Conservation (phyloP, 1,140 invertebrate genomes). For the Lepeophtheirus salmonis region DNA sequence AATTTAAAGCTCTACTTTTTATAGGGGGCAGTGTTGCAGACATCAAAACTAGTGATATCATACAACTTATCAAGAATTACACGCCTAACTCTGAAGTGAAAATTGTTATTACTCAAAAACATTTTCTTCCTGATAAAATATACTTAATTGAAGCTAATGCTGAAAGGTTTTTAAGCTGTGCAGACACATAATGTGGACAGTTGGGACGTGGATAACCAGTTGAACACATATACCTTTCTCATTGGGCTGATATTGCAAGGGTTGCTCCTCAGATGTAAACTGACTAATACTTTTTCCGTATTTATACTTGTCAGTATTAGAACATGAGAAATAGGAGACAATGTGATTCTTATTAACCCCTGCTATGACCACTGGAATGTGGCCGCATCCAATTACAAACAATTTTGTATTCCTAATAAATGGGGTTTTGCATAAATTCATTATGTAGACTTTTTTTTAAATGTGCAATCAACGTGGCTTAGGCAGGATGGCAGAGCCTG, state of each 20-base stretch:
- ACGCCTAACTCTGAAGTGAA: slow-evolving; percentile 19
- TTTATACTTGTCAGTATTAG: slow-evolving; percentile 75
- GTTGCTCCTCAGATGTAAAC: slow-evolving; percentile 95
- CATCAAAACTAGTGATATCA: slow-evolving; percentile 54
- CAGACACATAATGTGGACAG: slow-evolving; percentile 84
- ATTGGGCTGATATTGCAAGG: slow-evolving; percentile 84
- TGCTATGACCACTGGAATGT: slow-evolving; percentile 97
- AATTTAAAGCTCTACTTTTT: slow-evolving; percentile 45
- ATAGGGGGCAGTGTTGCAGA: slow-evolving; percentile 80
- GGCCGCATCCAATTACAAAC: slow-evolving; percentile 81
- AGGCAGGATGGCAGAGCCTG: slow-evolving; percentile 5
- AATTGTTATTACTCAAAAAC: slow-evolving; percentile 52
- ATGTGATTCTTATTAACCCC: slow-evolving; percentile 63
- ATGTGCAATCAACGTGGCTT: slow-evolving; percentile 8
- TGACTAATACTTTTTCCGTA: slow-evolving; percentile 75
- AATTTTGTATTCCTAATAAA: slow-evolving; percentile 49
- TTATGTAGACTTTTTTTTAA: neutral
- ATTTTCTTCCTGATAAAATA: slow-evolving; percentile 54
- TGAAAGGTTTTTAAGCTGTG: slow-evolving; percentile 47
- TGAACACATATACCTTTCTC: slow-evolving; percentile 80
- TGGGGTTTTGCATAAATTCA: neutral
- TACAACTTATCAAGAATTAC: slow-evolving; percentile 29
- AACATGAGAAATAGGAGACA: slow-evolving; percentile 64
- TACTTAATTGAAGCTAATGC: slow-evolving; percentile 35
- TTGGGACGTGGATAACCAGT: slow-evolving; percentile 76